Conservation (phyloP, 2,888 invertebrate genomes). For the Tiliacea citrago region DNA sequence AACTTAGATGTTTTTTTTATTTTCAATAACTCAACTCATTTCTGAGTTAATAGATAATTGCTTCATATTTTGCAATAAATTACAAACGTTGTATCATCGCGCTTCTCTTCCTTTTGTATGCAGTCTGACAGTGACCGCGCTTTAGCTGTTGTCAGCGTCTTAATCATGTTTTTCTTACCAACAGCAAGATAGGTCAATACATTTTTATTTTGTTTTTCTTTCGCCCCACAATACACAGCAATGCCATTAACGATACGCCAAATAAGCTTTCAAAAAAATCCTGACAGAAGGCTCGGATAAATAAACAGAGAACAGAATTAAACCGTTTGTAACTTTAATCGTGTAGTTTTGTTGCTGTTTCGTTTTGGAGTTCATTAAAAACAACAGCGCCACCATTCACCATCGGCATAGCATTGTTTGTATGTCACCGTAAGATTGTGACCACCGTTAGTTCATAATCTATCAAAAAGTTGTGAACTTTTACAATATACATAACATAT, state of each 20-base stretch:
- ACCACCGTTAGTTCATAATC: too few relatives aligned
- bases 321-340: conserved; percentile 56
- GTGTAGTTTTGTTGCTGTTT: conserved; percentile 50
- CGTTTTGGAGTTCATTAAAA: conserved; percentile 45
- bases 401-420: conserved; percentile 21
- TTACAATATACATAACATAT: too few relatives aligned
- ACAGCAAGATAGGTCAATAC: neutral
- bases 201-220: conserved; percentile 36
- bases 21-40: too few relatives aligned
- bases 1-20: too few relatives aligned
- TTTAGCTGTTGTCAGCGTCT: too few relatives aligned
- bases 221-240: conserved; percentile 24
- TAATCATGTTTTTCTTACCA: neutral
- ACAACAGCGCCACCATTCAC: conserved; percentile 26
- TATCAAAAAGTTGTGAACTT: too few relatives aligned
- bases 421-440: neutral
- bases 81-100: too few relatives aligned
- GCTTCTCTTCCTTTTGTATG: too few relatives aligned
- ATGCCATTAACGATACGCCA: conserved; percentile 15
- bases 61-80: too few relatives aligned
- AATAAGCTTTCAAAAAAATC: conserved; percentile 39
- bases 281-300: conserved; percentile 43
- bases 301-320: conserved; percentile 52
- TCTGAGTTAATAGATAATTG: too few relatives aligned
- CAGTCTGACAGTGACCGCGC: too few relatives aligned